These are phyloP conservation scores for Bellardia pandia DNA, from an alignment of 2,888 invertebrate genomes.

Conservation along the genomic window DNA sequence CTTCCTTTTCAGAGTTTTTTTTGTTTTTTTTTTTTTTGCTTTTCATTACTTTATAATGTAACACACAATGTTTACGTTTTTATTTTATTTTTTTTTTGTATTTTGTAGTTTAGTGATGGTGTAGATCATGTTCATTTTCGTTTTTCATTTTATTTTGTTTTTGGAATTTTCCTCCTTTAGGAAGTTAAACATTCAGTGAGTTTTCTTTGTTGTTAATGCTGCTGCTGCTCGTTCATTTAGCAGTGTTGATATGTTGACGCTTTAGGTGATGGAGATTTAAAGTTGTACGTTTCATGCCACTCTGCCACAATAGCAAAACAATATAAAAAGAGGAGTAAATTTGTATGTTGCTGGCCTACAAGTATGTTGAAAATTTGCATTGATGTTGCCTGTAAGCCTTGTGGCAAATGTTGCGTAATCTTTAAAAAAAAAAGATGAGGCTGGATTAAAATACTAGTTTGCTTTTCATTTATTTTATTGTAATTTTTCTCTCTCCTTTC, in stretches of 20 bases:
- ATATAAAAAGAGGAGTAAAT: constrained; percentile 39
- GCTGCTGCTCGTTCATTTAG: constrained; percentile 48
- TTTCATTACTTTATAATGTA: constrained; percentile 6
- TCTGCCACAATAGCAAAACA: constrained; percentile 5
- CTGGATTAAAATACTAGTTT: constrained; percentile 56
- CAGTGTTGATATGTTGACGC: constrained; percentile 72
- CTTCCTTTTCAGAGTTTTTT: constrained; percentile 33
- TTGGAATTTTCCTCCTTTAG: constrained; percentile 59
- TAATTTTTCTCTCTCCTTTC: neutral
- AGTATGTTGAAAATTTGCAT: constrained; percentile 57
- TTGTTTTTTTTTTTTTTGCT: too few species aligned
- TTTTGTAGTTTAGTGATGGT: constrained; percentile 3
- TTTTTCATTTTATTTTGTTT: constrained; percentile 18
- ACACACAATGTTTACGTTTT: constrained; percentile 11
- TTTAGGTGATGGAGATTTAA: constrained; percentile 71
- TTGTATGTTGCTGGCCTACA: constrained; percentile 45
- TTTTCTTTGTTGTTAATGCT: constrained; percentile 37
- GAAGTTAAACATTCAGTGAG: constrained; percentile 51
- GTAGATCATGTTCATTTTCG: constrained; percentile 47
- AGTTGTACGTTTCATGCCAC: constrained; percentile 61
- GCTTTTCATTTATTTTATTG: neutral
- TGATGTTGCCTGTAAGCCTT: constrained; percentile 47
- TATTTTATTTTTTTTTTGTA: neutral
- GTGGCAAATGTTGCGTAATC: constrained; percentile 68
- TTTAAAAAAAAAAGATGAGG: constrained; percentile 51